Conservation (phyloP, 2,888 invertebrate species). For the Merodon equestris region DNA sequence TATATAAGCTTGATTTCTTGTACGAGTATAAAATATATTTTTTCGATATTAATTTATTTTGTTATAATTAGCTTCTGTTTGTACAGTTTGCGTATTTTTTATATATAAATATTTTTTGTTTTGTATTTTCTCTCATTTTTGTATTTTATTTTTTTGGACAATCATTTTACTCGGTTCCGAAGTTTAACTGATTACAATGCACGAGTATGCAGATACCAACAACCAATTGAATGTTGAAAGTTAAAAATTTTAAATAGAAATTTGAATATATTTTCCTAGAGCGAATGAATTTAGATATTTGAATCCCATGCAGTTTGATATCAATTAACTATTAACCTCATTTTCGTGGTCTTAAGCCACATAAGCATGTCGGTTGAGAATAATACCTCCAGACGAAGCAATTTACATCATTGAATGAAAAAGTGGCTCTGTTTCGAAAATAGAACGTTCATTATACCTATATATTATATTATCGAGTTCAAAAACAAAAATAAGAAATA, state of each 20-base stretch:
- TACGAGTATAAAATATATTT: too few relatives aligned
- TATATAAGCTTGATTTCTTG: not conserved
- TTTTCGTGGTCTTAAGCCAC: slow-evolving; percentile 16
- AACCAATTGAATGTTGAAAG: slow-evolving; percentile 23
- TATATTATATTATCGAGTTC: too few relatives aligned
- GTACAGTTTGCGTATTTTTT: too few relatives aligned
- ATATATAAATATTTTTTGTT: not conserved
- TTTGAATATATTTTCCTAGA: slow-evolving; percentile 13
- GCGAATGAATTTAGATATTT: slow-evolving; percentile 36
- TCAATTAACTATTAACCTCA: not conserved
- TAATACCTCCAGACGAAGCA: slow-evolving; percentile 18
- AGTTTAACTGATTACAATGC: slow-evolving; percentile 31
- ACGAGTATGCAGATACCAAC: slow-evolving; percentile 51
- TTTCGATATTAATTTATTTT: too few relatives aligned
- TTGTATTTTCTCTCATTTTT: not conserved
- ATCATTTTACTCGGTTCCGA: too few relatives aligned
- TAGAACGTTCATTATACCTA: not conserved
- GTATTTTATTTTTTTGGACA: too few relatives aligned
- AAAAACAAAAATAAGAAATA: too few relatives aligned
- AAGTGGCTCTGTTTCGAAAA: too few relatives aligned
- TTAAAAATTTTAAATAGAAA: slow-evolving; percentile 21
- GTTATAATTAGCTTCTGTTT: too few relatives aligned
- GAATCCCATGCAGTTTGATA: slow-evolving; percentile 32
- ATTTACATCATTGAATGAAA: slow-evolving; percentile 39
- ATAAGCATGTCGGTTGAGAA: slow-evolving; percentile 53